Base-by-base conservation (phyloP, 2,113 vertebrate species). In the Cnemophilus loriae region DNA sequence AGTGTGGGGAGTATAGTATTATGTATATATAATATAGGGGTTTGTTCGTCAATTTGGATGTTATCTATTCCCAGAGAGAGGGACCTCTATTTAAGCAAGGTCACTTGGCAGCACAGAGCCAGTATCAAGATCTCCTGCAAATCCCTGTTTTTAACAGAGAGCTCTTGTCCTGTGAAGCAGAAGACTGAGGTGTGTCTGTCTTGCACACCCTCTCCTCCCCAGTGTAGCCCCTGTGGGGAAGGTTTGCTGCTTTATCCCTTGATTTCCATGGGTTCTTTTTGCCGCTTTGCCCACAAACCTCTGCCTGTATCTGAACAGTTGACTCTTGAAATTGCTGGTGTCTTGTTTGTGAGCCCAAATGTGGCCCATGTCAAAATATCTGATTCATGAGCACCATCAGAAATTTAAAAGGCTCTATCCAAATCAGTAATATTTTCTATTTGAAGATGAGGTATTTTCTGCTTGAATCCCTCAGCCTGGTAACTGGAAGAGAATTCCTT, bases 211-310 rank as follows among this genome's bases (percentile, higher is more conserved):
- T n/a, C 59, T 63, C 16, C 49, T 80, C 26, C 35, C 65, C 44
- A 18, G 32, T 2, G 28, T 0, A 67, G 50, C 10, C 37, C 52
- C 26, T n/a, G 2, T 10, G 19, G 10, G 16, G 7, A 11, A 11
- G n/a, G 44, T 69, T 84, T 86, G 28, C 23, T 61, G 30, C 49
- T 80, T 60, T 69, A 28, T 9, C 18, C 33, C 6, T 0, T 30
- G 41, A 35, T 57, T 87, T 78, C 50, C 33, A 28, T 6, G 35
- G 46, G 4, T 52, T 14, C 4, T 60, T 77, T 82, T 52, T 42
- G 44, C 16, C n/a, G 24, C 27, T 21, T 65, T 24, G 10, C 55
- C 39, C 46, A 16, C 41, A 64, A 17, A 65, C 4, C 26, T 50
- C 28, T 71, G 57, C 27, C 57, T 83, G 41, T 5, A 57, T 19